These are phyloP conservation scores for Hymenochirus boettgeri DNA, from an alignment of 2,113 vertebrate genomes.

Conservation along the genomic window DNA sequence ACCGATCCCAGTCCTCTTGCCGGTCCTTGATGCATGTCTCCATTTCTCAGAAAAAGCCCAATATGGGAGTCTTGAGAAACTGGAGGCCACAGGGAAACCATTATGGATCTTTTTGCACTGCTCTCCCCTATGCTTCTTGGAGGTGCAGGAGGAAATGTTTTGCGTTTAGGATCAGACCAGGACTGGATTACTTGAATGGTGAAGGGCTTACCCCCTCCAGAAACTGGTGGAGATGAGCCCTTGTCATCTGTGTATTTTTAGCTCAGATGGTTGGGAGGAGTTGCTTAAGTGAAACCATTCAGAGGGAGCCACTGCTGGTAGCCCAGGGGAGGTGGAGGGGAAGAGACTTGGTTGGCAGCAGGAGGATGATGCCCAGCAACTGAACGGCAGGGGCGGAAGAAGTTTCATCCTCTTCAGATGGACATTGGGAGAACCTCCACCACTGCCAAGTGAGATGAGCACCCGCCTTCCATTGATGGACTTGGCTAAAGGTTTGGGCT, in stretches of 20 bases:
- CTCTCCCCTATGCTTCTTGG: too few species aligned
- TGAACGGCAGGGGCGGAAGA: conserved; percentile 37
- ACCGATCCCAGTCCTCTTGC: conserved; percentile 46
- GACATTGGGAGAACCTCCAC: conserved; percentile 33
- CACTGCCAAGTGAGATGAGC: conserved; percentile 27
- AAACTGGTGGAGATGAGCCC: conserved; percentile 52
- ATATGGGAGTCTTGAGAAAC: conserved; percentile 89
- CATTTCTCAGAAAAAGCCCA: conserved; percentile 92
- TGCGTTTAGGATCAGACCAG: conserved; percentile 30
- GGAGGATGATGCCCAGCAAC: conserved; percentile 21
- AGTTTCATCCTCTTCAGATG: conserved; percentile 44
- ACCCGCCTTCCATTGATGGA: conserved; percentile 29
- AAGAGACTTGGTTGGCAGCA: conserved; percentile 24
- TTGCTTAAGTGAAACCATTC: conserved; percentile 62
- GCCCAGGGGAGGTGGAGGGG: conserved; percentile 46
- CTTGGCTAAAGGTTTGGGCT: conserved; percentile 27
- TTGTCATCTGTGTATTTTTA: conserved; percentile 67
- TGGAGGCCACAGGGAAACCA: conserved; percentile 80
- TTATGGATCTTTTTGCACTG: conserved; percentile 66
- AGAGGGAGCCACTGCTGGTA: conserved; percentile 51
- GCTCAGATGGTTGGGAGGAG: conserved; percentile 63
- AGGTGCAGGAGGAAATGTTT: conserved; percentile 51
- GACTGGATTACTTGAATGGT: conserved; percentile 65
- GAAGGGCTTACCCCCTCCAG: conserved; percentile 54
- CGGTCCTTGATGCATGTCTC: conserved; percentile 79